Percentiles rank a stretch among this genome's conserved stretches.
Evolutionary conservation across 1,140 invertebrate genomes (phyloP).

Genomic region (Caenorhabditis tropicalis): DNA sequence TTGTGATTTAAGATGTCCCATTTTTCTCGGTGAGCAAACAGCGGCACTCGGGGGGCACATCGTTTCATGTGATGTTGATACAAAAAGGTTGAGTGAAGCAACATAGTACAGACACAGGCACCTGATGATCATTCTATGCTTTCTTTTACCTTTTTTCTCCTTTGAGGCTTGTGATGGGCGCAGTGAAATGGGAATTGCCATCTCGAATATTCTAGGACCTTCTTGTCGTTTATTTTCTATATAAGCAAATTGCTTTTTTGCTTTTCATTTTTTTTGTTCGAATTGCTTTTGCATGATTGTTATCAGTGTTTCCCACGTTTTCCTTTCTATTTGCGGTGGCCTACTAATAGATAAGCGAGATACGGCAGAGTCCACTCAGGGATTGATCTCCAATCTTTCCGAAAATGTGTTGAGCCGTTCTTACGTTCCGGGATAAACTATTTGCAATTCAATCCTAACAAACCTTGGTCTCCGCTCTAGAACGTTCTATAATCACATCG

Average conservation of each 20-base stretch:
- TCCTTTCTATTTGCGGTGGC: constrained; percentile 4
- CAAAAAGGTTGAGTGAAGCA: constrained; percentile 23
- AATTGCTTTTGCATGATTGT: neutral
- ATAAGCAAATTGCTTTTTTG: neutral
- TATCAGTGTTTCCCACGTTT: constrained; percentile 19
- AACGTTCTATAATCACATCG: neutral
- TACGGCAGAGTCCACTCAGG: neutral
- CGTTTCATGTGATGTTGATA: constrained; percentile 31
- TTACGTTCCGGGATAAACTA: neutral
- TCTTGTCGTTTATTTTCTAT: neutral
- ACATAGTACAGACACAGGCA: neutral
- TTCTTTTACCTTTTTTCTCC: neutral
- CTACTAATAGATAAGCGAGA: neutral
- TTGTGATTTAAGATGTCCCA: constrained; percentile 23
- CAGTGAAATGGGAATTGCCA: neutral
- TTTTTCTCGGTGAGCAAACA: constrained; percentile 33
- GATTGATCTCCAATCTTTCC: neutral
- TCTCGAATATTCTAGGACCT: neutral
- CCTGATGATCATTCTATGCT: constrained; percentile 31
- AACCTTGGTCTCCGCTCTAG: neutral
- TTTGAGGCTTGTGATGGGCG: neutral
- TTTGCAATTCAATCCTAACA: neutral
- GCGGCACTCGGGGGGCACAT: neutral
- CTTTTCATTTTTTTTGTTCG: neutral
- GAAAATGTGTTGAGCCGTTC: neutral